Conservation (phyloP, 2,888 invertebrate genomes). For the Ophraella communa region DNA sequence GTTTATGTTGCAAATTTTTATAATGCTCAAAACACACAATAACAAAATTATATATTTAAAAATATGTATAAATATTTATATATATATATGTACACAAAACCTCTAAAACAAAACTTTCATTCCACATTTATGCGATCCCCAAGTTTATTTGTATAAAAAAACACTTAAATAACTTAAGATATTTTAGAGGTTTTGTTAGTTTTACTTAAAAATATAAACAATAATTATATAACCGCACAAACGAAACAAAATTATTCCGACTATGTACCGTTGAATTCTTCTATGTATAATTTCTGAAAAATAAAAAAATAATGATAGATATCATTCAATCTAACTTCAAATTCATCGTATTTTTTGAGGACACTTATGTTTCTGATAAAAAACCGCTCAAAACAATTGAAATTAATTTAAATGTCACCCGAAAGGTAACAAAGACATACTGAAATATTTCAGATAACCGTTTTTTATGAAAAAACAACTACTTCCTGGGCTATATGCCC, state of each 20-base stretch:
- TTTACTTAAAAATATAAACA: neutral
- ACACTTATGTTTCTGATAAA: too few relatives aligned
- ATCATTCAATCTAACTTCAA: too few relatives aligned
- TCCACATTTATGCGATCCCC: constrained; percentile 16
- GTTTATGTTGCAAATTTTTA: constrained; percentile 7
- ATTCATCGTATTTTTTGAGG: too few relatives aligned
- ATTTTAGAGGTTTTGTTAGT: constrained; percentile 15
- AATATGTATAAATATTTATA: neutral
- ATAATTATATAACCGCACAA: neutral
- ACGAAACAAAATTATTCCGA: constrained; percentile 3
- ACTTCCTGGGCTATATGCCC: too few relatives aligned
- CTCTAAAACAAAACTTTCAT: constrained; percentile 19
- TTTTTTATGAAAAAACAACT: too few relatives aligned
- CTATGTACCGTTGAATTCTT: neutral
- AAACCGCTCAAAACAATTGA: too few relatives aligned
- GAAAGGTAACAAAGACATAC: too few relatives aligned
- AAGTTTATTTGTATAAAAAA: constrained; percentile 20
- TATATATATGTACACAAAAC: constrained; percentile 10
- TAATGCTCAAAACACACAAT: constrained; percentile 16
- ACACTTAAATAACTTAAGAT: constrained; percentile 4
- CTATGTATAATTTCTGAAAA: constrained; percentile 11
- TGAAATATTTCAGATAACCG: too few relatives aligned
- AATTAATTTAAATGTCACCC: too few relatives aligned
- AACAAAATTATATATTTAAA: neutral
- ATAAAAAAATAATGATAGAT: neutral